Percentiles rank a stretch among this genome's conserved stretches.
Evolutionary conservation across 2,888 invertebrate species (phyloP).

Genomic region (Andrena hattorfiana): DNA sequence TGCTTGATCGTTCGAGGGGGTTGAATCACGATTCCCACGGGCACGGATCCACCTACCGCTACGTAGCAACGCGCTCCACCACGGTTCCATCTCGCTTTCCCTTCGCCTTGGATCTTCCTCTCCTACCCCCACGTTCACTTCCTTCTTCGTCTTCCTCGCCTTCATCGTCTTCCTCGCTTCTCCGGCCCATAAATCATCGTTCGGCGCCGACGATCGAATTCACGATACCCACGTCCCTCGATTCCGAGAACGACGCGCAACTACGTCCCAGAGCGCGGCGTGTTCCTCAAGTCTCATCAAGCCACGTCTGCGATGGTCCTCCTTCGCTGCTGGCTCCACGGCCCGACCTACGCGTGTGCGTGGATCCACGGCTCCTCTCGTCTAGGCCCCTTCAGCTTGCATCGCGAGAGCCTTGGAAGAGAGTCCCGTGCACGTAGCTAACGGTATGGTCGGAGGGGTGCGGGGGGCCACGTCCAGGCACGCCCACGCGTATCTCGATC

Average conservation of each 20-base stretch:
- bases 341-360: conserved; percentile 57
- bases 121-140: conserved; percentile 12
- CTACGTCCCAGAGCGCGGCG: conserved; percentile 39
- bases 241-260: conserved; percentile 76
- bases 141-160: conserved; percentile 5
- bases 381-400: conserved; percentile 62
- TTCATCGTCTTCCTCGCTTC: conserved; percentile 31
- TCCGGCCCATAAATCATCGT: conserved; percentile 73
- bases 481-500: conserved; percentile 85
- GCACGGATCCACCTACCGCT: not conserved
- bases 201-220: conserved; percentile 77
- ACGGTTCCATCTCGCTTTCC: conserved; percentile 30
- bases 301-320: conserved; percentile 51
- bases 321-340: conserved; percentile 20
- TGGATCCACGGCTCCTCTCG: conserved; percentile 39
- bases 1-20: conserved; percentile 4
- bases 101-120: conserved; percentile 23
- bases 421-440: conserved; percentile 71
- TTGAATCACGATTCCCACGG: conserved; percentile 48
- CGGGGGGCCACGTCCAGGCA: conserved; percentile 76
- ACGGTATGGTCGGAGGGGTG: conserved; percentile 67
- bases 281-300: conserved; percentile 61
- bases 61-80: conserved; percentile 4
- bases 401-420: conserved; percentile 39
- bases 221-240: conserved; percentile 75